phyloP scores from a whole-genome alignment of 2,113 vertebrate species.

The Embiotoca jacksoni region DNA sequence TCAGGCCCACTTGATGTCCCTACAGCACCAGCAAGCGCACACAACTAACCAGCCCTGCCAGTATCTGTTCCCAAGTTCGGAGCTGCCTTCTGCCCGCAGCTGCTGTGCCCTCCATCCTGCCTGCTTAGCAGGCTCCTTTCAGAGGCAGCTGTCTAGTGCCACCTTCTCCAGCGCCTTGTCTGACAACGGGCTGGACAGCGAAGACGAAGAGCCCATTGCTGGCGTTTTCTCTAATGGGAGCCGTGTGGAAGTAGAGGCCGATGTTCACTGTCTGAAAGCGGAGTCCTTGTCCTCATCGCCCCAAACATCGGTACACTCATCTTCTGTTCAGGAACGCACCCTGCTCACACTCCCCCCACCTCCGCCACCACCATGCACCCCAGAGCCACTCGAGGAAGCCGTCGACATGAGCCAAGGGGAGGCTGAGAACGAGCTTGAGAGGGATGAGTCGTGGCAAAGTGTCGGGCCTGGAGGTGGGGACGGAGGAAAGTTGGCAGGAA shows the following conservation, averaged over 20 bases:
- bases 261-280: slow-evolving; percentile 90
- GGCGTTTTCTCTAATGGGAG: slow-evolving; percentile 97
- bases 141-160: slow-evolving; percentile 96
- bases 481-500: slow-evolving; percentile 82
- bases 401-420: slow-evolving; percentile 81
- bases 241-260: slow-evolving; percentile 95
- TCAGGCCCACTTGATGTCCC: slow-evolving; percentile 62
- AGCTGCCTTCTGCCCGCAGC: slow-evolving; percentile 84
- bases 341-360: slow-evolving; percentile 66
- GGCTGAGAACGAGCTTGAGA: slow-evolving; percentile 82
- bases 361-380: slow-evolving; percentile 80
- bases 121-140: slow-evolving; percentile 89
- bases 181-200: slow-evolving; percentile 96
- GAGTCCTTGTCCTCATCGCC: slow-evolving; percentile 45
- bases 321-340: slow-evolving; percentile 53
- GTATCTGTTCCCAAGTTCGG: slow-evolving; percentile 72
- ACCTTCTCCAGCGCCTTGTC: slow-evolving; percentile 98
- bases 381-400: slow-evolving; percentile 88
- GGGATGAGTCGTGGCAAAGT: slow-evolving; percentile 69
- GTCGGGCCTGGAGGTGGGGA: slow-evolving; percentile 47
- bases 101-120: slow-evolving; percentile 92
- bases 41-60: slow-evolving; percentile 72
- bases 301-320: slow-evolving; percentile 53
- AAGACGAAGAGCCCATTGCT: slow-evolving; percentile 96
- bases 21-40: slow-evolving; percentile 75